Base-by-base conservation (phyloP, 2,113 vertebrate genomes). In the Mesoclemmys tuberculata region DNA sequence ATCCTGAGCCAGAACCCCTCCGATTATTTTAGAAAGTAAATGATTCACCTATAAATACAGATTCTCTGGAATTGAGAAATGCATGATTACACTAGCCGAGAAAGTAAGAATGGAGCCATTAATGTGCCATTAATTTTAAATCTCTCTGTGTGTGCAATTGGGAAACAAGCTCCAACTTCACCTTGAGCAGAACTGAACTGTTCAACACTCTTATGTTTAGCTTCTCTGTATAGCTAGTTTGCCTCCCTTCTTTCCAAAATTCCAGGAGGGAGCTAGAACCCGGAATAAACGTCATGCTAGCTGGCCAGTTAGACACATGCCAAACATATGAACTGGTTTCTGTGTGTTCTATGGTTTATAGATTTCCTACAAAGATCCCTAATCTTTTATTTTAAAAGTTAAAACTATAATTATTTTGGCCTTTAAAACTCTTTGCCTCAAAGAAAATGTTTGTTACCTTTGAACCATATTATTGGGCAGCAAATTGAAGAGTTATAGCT, bases 311-410 rank as follows among this genome's bases (percentile, higher is more conserved):
- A 75, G 87, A 35, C 27, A 8, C 27, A 9, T 5, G 2, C 26
- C 5, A 2, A 41, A 6, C 52, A 41, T 3, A 52, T 55, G 83
- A 49, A 27, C 46, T 88, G 58, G 31, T 38, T 93, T 38, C 10
- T 49, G 11, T 75, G 44, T 10, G 1, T 78, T 88, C 61, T 61
- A 0, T 0, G 10, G 64, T 88, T 81, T 87, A 13, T 52, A 68
- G 78, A 41, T 75, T 94, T 94, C 44, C 46, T 90, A n/a, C 21
- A 94, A 95, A 91, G 54, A 24, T 54, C 77, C 79, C 6, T 38
- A 54, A 1, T 10, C 8, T 2, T 58, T 88, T 82, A 24, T 87
- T 90, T 46, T 79, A 88, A 26, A 90, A 31, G 21, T 71, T 77
- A 3, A 7, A 21, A 56, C 75, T 83, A 22, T 35, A 86, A 41